Evolutionary conservation across 1,140 invertebrate species (phyloP).

Genomic region (Acromyrmex charruanus): DNA sequence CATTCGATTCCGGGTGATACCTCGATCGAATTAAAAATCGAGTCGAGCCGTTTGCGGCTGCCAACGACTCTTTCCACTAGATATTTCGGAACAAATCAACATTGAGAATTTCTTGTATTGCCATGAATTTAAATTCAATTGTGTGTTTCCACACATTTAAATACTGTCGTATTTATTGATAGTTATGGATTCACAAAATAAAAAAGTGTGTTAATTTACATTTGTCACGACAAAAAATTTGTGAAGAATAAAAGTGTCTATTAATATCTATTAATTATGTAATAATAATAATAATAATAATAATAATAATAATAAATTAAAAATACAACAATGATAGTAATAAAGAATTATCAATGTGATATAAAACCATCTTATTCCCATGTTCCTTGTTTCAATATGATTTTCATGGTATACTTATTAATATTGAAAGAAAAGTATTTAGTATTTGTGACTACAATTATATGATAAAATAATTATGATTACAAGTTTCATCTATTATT

Average conservation of each 20-base stretch:
- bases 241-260: background rate
- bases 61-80: background rate
- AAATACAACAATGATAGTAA: background rate
- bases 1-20: constrained; percentile 42
- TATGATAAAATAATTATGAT: too few species aligned
- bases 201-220: background rate
- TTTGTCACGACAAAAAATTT: background rate
- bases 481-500: too few species aligned
- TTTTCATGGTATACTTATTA: too few species aligned
- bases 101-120: background rate
- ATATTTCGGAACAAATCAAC: constrained; percentile 29
- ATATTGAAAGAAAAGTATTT: too few species aligned
- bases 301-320: background rate
- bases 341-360: background rate
- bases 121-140: constrained; percentile 3
- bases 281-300: background rate
- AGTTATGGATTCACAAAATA: background rate
- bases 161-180: background rate
- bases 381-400: background rate
- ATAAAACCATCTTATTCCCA: too few species aligned
- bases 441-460: too few species aligned
- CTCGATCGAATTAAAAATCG: constrained; percentile 60
- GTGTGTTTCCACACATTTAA: background rate
- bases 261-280: background rate
- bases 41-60: background rate